phyloP scores from a whole-genome alignment of 1,140 invertebrate genomes.

The Drosophila triauraria region DNA sequence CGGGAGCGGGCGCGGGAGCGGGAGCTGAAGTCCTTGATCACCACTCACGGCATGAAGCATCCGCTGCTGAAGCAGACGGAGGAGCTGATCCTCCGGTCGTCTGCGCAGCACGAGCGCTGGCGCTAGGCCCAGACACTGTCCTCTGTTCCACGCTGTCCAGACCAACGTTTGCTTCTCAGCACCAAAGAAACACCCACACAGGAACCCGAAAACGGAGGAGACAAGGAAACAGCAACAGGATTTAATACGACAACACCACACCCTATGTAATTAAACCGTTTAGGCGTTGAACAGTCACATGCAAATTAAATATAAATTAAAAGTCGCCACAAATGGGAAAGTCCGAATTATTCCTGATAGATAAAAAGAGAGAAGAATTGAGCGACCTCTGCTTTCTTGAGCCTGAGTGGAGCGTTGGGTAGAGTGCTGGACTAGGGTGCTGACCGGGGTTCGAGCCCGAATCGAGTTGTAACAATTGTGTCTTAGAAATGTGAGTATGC shows the following conservation, averaged over 20 bases:
- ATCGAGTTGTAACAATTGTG: too few relatives aligned
- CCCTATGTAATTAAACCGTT: background rate
- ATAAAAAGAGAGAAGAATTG: too few relatives aligned
- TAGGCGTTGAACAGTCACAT: constrained; percentile 31
- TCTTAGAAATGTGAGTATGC: too few relatives aligned
- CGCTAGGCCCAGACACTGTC: constrained; percentile 14
- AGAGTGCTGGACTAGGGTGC: too few relatives aligned
- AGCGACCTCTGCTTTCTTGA: too few relatives aligned
- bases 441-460: too few relatives aligned
- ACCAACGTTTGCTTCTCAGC: constrained; percentile 15
- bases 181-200: background rate
- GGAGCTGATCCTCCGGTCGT: constrained; percentile 13
- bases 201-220: too few relatives aligned
- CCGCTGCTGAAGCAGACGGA: constrained; percentile 35
- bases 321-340: background rate
- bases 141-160: background rate
- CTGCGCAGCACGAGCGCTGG: constrained; percentile 46
- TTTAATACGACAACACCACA: background rate
- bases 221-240: too few relatives aligned
- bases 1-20: background rate
- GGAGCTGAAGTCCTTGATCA: background rate
- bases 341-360: background rate
- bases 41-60: constrained; percentile 8
- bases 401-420: too few relatives aligned
- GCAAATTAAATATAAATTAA: constrained; percentile 9